phyloP scores from a whole-genome alignment of 2,113 vertebrate genomes.

The Gopherus flavomarginatus region DNA sequence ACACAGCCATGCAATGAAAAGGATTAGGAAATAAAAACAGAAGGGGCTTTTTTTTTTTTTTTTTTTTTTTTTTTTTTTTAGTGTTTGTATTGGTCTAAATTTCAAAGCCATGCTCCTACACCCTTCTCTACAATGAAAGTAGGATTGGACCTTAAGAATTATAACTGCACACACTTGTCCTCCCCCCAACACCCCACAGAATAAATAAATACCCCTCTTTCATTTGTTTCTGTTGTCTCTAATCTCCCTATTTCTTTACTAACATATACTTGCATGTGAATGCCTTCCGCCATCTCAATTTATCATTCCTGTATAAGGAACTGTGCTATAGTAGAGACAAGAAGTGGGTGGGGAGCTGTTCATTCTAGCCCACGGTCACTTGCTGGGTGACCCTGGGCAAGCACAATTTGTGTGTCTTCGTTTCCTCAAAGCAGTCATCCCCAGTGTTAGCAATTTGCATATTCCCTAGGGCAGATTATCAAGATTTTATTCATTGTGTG shows the following conservation, averaged over 20 bases:
- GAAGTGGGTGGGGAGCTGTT: neutral
- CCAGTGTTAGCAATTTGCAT: neutral
- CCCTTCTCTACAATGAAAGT: neutral
- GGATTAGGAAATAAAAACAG: neutral
- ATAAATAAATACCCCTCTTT: neutral
- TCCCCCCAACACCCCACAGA: neutral
- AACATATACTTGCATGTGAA: neutral
- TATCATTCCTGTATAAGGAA: neutral
- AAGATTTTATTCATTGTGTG: neutral
- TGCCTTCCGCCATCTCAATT: neutral
- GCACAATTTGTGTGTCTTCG: neutral
- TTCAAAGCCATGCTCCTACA: neutral
- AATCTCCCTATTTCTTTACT: neutral
- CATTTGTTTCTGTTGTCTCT: neutral
- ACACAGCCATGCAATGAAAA: neutral
- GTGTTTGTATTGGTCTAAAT: neutral
- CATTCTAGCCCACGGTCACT: neutral
- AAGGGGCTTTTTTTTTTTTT: neutral
- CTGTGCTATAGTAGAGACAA: neutral
- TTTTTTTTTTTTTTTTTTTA: neutral
- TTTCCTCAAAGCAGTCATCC: neutral
- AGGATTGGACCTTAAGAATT: neutral
- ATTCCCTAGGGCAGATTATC: neutral
- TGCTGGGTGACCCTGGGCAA: neutral
- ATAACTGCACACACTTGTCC: neutral